Evolutionary conservation across 2,888 invertebrate genomes (phyloP).

Genomic region (Agrochola lota): DNA sequence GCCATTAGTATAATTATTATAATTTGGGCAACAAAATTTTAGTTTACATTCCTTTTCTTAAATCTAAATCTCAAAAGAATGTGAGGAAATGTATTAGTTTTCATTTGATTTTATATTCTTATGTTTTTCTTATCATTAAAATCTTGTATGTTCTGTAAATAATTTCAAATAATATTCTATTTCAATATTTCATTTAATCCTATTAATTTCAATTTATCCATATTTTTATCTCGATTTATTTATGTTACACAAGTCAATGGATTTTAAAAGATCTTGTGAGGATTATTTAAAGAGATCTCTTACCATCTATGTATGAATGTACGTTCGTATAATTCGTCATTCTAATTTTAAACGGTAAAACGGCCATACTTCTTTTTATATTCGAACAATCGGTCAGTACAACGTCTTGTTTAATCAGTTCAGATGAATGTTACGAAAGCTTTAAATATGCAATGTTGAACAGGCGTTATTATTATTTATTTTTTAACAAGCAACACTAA

Average conservation of each 20-base stretch:
- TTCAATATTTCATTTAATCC: conserved; percentile 28
- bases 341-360: conserved; percentile 36
- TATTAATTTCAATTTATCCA: conserved; percentile 29
- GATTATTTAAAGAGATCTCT: conserved; percentile 46
- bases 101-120: conserved; percentile 39
- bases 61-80: conserved; percentile 55
- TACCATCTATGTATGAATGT: conserved; percentile 16
- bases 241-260: conserved; percentile 22
- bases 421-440: conserved; percentile 30
- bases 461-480: conserved; percentile 38
- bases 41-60: conserved; percentile 70
- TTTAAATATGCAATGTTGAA: conserved; percentile 27
- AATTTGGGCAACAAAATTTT: conserved; percentile 55
- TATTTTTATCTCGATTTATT: conserved; percentile 30
- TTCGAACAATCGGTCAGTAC: conserved; percentile 8
- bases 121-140: conserved; percentile 33
- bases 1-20: conserved; percentile 45
- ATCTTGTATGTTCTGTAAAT: conserved; percentile 55
- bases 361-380: conserved; percentile 13
- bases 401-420: conserved; percentile 2
- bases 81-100: conserved; percentile 43
- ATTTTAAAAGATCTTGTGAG: conserved; percentile 34
- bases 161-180: conserved; percentile 46
- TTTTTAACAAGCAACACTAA: conserved; percentile 20
- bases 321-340: conserved; percentile 28